Evolutionary conservation across 2,888 invertebrate species (phyloP), one percentile per base, ranked within the genome.

Genomic region (Heliconius hortense): DNA sequence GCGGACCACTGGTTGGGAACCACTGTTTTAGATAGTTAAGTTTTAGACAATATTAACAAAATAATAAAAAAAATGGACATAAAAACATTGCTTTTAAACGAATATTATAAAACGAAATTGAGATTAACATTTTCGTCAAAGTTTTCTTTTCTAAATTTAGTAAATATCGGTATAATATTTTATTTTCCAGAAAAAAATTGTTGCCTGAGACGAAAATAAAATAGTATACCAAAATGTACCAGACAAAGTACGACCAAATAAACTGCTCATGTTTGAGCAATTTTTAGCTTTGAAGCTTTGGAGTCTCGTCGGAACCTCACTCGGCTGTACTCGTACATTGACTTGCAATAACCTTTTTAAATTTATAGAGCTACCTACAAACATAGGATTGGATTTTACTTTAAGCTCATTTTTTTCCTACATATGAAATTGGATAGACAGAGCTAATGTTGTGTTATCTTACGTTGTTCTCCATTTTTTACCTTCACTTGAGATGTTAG

Each of bases 281-380:
- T 74, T 24, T 68, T 62, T 69, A 66, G 59, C 53, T n/a, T 24
- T n/a, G 31, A 43, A n/a, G 28, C 73, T 73, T 67, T 60, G 67
- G 48, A 68, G 68, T 73, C 68, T 68, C 67, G 59, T 26, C 66
- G n/a, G n/a, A 31, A 28, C n/a, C 43, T 62, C 48, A 21, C 43
- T 26, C 73, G 64, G 48, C 53, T 69, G 53, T 48, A 35, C 35
- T 35, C 35, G 10, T 10, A 68, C 62, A 53, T 53, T 43, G 43
- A 43, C 73, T 73, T 66, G 31, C 39, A 66, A n/a, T 53, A 69
- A 53, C n/a, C 53, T 69, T 56, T 69, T 59, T 68, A 53, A 69
- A 24, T 31, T 68, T 15, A 28, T 26, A 10, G 21, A 56, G 56
- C 21, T 62, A 28, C n/a, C 43, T 18, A 53, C 56, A n/a, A 56